Evolutionary conservation across 2,888 invertebrate species (phyloP).

Genomic region (Melieria crassipennis): DNA sequence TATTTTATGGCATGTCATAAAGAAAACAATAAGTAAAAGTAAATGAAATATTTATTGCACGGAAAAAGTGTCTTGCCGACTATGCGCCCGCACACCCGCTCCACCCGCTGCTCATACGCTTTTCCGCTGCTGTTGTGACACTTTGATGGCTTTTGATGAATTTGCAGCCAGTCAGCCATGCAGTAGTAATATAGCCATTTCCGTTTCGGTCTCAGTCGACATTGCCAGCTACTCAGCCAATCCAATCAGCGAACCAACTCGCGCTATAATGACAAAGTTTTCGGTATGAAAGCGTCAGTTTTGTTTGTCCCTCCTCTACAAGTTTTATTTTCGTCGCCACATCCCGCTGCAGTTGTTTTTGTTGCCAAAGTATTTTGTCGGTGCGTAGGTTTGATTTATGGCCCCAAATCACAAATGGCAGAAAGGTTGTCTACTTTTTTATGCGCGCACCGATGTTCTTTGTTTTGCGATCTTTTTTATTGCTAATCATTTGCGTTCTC

Average conservation of each 20-base stretch:
- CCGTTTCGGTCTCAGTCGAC: too few relatives aligned
- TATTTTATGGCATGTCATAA: conserved; percentile 38
- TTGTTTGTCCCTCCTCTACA: background rate
- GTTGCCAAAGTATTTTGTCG: background rate
- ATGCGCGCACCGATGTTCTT: too few relatives aligned
- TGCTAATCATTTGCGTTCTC: too few relatives aligned
- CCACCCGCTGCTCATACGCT: background rate
- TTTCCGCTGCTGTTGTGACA: background rate
- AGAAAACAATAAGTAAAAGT: conserved; percentile 41
- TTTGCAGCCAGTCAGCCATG: conserved; percentile 8
- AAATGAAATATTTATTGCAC: conserved; percentile 43
- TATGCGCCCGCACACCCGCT: background rate
- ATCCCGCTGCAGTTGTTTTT: background rate
- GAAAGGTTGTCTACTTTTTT: conserved; percentile 2
- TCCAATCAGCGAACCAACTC: background rate
- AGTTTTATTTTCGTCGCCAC: conserved; percentile 21
- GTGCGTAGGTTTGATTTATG: conserved; percentile 20
- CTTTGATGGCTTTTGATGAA: conserved; percentile 27
- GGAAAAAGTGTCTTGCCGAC: conserved; percentile 10
- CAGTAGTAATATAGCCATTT: background rate
- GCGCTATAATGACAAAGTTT: background rate
- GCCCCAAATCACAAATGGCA: conserved; percentile 16
- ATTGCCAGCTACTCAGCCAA: background rate
- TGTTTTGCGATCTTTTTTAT: too few relatives aligned
- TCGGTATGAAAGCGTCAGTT: background rate